Base-by-base conservation (phyloP, 2,113 vertebrate genomes). In the Atlantisia rogersi region DNA sequence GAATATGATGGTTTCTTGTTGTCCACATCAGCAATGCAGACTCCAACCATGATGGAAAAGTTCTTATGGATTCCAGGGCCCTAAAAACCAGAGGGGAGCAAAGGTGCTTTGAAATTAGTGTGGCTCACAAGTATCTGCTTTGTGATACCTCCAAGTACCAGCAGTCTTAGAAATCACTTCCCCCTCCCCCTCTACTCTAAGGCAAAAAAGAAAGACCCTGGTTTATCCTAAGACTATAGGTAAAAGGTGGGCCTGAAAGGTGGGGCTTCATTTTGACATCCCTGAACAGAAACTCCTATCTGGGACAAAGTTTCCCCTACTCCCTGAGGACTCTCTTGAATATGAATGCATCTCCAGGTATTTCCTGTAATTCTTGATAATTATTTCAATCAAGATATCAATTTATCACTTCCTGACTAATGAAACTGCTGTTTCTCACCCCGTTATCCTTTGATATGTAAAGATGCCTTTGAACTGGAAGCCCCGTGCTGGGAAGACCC, bases 371-470 rank as follows among this genome's bases (percentile, higher is more conserved):
- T 95, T 75, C 91, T 84, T 12, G 74, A 75, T 95, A 96, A 97
- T 97, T 97, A 97, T 91, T 95, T 89, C 94, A 97, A 96, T 97
- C 96, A 97, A 95, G 94, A 32, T 84, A 83, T 89, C 91, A 95
- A 79, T 96, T 96, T 94, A 53, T 81, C 71, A 75, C 91, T 96
- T 97, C 96, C 96, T 91, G 95, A 17, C 92, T 95, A 62, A 96
- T 92, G 94, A 96, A 91, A 95, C 60, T 35, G 94, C 94, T 64
- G 64, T 50, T 92, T 10, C 92, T 93, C 8, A 2, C 55, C 0
- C 1, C 3, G 1, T 55, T 90, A 48, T 32, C 95, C 92, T 95
- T 96, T 86, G 92, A 90, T 91, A 69, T 90, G 91, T 73, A 75
- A 82, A 96, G 94, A 76, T 89, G 94, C 81, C 92, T 95, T 79